phyloP scores from a whole-genome alignment of 2,888 invertebrate genomes.

The Drosophila rellima region DNA sequence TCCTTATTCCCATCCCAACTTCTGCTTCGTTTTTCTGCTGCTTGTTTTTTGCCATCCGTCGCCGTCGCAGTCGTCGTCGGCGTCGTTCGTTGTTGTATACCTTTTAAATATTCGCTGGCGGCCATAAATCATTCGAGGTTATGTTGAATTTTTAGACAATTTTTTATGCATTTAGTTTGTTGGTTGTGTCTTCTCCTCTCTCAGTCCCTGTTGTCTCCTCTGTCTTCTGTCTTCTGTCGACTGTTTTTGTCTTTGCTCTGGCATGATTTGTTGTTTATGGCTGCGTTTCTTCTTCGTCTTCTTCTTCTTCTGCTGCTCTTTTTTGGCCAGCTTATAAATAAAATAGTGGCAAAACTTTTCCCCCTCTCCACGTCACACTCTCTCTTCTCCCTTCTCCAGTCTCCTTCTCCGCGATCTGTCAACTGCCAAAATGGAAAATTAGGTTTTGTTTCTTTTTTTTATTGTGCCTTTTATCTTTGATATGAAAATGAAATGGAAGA shows the following conservation, averaged over 20 bases:
- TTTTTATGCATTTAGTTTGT: constrained; percentile 69
- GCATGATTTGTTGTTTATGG: constrained; percentile 82
- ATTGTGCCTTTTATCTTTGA: constrained; percentile 23
- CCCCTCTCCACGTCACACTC: constrained; percentile 8
- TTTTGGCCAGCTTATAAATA: constrained; percentile 67
- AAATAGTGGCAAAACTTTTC: constrained; percentile 71
- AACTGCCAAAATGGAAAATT: constrained; percentile 63
- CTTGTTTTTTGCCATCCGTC: constrained; percentile 24
- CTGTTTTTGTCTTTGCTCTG: constrained; percentile 61
- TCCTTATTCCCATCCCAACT: constrained; percentile 16
- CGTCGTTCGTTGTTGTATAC: constrained; percentile 48
- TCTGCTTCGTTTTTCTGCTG: constrained; percentile 18
- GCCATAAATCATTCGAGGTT: constrained; percentile 84
- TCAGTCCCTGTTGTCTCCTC: constrained; percentile 14
- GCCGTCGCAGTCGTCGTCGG: background rate
- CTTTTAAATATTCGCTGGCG: constrained; percentile 83
- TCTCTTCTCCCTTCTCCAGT: background rate
- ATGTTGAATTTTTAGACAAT: constrained; percentile 83
- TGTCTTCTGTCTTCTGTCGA: constrained; percentile 24
- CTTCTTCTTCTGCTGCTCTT: constrained; percentile 2
- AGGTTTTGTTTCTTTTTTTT: constrained; percentile 29
- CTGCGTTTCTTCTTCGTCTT: constrained; percentile 48
- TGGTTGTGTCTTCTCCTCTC: constrained; percentile 14
- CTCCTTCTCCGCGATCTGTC: constrained; percentile 44
- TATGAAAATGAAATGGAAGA: constrained; percentile 57